These are phyloP conservation scores for Tragulus kanchil DNA, from an alignment of 2,113 vertebrate genomes.

Conservation along the genomic window DNA sequence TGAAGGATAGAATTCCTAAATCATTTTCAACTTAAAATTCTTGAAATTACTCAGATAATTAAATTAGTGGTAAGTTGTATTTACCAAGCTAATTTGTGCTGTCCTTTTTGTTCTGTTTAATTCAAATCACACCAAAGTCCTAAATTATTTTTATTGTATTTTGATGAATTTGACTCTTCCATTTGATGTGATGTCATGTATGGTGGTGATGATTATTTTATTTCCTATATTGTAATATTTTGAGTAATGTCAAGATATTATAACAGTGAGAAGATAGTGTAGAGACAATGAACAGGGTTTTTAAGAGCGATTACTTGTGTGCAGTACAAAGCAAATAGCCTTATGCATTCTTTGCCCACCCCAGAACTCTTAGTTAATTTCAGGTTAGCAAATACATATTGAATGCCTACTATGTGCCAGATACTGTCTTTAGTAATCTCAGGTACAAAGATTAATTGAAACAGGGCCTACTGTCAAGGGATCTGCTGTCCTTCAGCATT, in stretches of 20 bases:
- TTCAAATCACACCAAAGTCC: not conserved
- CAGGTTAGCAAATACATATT: not conserved
- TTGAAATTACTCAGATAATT: not conserved
- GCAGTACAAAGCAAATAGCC: not conserved
- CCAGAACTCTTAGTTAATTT: conserved; percentile 36
- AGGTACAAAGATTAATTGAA: not conserved
- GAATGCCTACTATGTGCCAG: not conserved
- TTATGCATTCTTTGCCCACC: not conserved
- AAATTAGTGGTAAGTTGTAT: not conserved
- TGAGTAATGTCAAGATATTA: not conserved
- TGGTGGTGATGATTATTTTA: not conserved
- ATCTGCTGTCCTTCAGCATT: not conserved
- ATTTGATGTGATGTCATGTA: not conserved
- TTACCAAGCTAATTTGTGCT: not conserved
- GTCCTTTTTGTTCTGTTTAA: not conserved
- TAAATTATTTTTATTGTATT: not conserved
- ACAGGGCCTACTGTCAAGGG: not conserved
- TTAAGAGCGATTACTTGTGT: not conserved
- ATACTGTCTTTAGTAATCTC: not conserved
- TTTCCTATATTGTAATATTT: not conserved
- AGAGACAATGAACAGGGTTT: not conserved
- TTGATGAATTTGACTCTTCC: not conserved
- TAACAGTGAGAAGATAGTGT: not conserved
- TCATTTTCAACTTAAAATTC: not conserved
- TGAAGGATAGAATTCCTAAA: not conserved